Evolutionary conservation across 2,797 vertebrate species (phyloP), one percentile per base, ranked within the genome.

Genomic region (Echiichthys vipera): DNA sequence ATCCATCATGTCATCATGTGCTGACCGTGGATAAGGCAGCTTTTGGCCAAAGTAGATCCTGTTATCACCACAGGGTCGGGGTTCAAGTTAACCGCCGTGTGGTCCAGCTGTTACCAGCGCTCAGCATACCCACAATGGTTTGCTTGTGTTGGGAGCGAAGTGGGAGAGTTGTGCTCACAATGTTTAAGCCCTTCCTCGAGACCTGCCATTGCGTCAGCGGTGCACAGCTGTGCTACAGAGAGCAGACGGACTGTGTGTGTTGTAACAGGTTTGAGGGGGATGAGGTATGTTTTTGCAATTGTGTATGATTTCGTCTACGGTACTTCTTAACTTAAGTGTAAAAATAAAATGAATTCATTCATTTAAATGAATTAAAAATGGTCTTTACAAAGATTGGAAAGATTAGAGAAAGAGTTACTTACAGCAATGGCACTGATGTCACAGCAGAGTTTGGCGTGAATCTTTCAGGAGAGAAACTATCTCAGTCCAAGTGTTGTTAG

Each of bases 91-190:
- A 84, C 74, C 40, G 59, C 71, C 50, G 71, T 73, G 85, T 65
- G 84, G 76, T 85, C 86, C 91, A 92, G 90, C 90, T 92, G 91
- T 85, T 85, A 18, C 74, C 30, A 58, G 74, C 47, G 46, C 88
- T 92, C 89, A 88, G 37, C 6, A 5, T 0, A 0, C 13, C 84
- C 83, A 92, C 91, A 92, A 91, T 91, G 85, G 81, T 18, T 13
- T 0, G 75, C 81, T 81, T 91, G 91, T 92, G 69, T 49, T 42
- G 3, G 30, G 58, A 49, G 64, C 7, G 42, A 55, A 68, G 73
- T 51, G 64, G 77, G 80, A 74, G 78, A 59, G 71, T 54, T 42
- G 29, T 39, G 58, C 74, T 82, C 32, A 13, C 64, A 80, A 37
- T 47, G 8, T 74, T 68, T 87, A 82, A 81, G 84, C 71, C 54